Conservation (phyloP, 2,888 invertebrate species). For the Drosophila paracracens region DNA sequence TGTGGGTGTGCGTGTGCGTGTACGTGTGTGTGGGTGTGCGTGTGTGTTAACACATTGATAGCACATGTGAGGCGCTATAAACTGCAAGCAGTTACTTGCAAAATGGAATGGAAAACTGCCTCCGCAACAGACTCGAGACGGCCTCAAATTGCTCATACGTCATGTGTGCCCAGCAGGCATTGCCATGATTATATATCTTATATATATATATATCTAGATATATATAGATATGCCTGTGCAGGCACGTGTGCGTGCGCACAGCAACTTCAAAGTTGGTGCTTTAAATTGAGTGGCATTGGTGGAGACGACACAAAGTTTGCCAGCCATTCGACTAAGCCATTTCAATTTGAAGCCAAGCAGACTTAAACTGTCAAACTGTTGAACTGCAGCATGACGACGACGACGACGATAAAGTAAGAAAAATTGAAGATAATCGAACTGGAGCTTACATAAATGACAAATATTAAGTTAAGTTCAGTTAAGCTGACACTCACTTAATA, state of each 20-base stretch:
- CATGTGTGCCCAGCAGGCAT: constrained; percentile 54
- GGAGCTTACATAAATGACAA: constrained; percentile 2
- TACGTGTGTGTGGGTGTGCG: constrained; percentile 9
- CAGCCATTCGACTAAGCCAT: constrained; percentile 38
- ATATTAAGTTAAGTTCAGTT: constrained; percentile 7
- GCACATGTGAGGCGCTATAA: constrained; percentile 79
- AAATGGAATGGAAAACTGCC: constrained; percentile 55
- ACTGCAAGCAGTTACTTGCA: constrained; percentile 76
- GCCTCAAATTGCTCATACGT: constrained; percentile 61
- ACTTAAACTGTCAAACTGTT: constrained; percentile 54
- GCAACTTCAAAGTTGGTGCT: constrained; percentile 48
- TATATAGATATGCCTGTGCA: neutral
- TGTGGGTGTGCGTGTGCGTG: neutral
- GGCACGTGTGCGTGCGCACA: constrained; percentile 1
- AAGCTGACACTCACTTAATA: constrained; percentile 10
- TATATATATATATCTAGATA: neutral
- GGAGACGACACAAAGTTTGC: constrained; percentile 48
- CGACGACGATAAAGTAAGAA: neutral
- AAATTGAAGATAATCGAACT: neutral
- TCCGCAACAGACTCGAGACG: constrained; percentile 31
- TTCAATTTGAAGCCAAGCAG: constrained; percentile 56
- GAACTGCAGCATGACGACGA: constrained; percentile 21
- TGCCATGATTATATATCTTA: constrained; percentile 18
- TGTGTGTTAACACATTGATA: constrained; percentile 69
- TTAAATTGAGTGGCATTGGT: constrained; percentile 48